A percentile compares a stretch with the other conserved stretches of the same genome.
These are phyloP conservation scores for Cephus cinctus DNA, from an alignment of 1,140 invertebrate genomes.

Conservation along the genomic window DNA sequence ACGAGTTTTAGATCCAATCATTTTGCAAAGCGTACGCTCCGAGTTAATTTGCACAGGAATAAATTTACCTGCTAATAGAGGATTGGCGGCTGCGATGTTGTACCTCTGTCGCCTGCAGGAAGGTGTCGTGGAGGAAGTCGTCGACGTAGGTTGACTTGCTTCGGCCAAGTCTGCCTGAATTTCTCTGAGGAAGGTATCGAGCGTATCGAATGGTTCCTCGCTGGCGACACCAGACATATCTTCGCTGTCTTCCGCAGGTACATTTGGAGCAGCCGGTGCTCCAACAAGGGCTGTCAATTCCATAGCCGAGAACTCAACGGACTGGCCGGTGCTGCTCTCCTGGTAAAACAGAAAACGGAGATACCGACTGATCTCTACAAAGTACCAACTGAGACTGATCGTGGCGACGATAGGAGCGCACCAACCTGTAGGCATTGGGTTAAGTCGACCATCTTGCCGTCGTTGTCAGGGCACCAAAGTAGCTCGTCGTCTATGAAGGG, in stretches of 20 bases:
- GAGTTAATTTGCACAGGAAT: no score
- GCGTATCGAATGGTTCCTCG: slow-evolving; percentile 51
- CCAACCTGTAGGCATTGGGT: slow-evolving; percentile 82
- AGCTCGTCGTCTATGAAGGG: slow-evolving; percentile 92
- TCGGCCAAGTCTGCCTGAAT: slow-evolving; percentile 50
- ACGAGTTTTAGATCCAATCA: neutral
- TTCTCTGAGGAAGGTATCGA: slow-evolving; percentile 52
- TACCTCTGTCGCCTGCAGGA: slow-evolving; percentile 66
- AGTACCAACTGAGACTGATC: no score
- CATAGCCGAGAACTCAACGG: slow-evolving; percentile 52
- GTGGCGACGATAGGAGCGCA: no score
- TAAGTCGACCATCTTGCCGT: slow-evolving; percentile 88
- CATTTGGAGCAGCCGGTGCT: slow-evolving; percentile 38
- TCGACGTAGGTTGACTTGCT: slow-evolving; percentile 51
- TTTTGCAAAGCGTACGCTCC: neutral
- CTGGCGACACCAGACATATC: slow-evolving; percentile 35
- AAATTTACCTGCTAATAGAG: slow-evolving; percentile 69
- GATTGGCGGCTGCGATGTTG: slow-evolving; percentile 80
- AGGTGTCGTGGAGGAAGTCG: slow-evolving; percentile 45
- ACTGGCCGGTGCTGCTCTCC: slow-evolving; percentile 49
- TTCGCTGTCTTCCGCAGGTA: slow-evolving; percentile 34
- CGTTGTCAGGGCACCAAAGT: slow-evolving; percentile 88
- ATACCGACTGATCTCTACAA: no score
- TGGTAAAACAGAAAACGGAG: slow-evolving; percentile 24
- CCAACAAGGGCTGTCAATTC: slow-evolving; percentile 49